Conservation (phyloP, 1,140 invertebrate genomes). For the Hestina assimilis region DNA sequence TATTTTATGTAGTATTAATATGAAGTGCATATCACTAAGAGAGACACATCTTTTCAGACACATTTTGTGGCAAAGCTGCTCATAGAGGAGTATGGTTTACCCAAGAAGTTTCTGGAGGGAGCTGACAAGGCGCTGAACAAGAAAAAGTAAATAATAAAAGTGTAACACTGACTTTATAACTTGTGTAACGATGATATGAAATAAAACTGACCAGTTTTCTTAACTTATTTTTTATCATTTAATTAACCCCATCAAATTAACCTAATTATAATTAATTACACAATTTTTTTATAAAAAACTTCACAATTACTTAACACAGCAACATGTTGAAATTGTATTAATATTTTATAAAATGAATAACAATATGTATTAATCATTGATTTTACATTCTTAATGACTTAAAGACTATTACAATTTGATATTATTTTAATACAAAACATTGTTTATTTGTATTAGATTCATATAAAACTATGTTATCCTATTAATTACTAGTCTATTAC, state of each 20-base stretch:
- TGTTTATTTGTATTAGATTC: too few relatives aligned
- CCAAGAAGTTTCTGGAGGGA: constrained; percentile 75
- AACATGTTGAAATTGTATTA: background rate
- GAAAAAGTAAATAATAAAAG: constrained; percentile 52
- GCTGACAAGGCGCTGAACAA: constrained; percentile 75
- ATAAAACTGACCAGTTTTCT: constrained; percentile 16
- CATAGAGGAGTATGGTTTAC: constrained; percentile 73
- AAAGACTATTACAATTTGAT: too few relatives aligned
- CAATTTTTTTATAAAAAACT: background rate
- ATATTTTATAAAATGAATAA: too few relatives aligned
- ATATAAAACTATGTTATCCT: background rate
- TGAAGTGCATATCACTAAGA: too few relatives aligned
- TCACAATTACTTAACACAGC: background rate
- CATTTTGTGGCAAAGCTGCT: constrained; percentile 71
- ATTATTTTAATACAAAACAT: too few relatives aligned
- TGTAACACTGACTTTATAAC: background rate
- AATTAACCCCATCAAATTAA: constrained; percentile 5
- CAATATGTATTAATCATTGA: too few relatives aligned
- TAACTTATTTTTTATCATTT: constrained; percentile 12
- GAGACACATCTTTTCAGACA: constrained; percentile 63
- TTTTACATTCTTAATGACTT: too few relatives aligned
- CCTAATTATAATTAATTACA: background rate
- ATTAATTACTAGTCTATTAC: background rate
- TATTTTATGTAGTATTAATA: too few relatives aligned
- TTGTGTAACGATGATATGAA: background rate